These are phyloP conservation scores for Patiria pectinifera DNA, from an alignment of 53 echinoderm and acorn worm genomes.

Conservation along the genomic window DNA sequence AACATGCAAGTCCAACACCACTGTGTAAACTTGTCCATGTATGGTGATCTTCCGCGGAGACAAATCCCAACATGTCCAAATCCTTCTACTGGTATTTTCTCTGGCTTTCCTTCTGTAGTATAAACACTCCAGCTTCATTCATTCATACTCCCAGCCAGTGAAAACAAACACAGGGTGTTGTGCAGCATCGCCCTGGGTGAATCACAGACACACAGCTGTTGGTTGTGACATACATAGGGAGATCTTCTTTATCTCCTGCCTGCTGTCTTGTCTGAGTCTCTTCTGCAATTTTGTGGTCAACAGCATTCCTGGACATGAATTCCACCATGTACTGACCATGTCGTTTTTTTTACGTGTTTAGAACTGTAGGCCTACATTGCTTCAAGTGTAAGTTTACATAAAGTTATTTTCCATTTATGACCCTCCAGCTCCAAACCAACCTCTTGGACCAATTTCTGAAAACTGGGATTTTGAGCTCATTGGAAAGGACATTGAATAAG, in stretches of 20 bases:
- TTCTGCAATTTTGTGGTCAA: conserved; percentile 8
- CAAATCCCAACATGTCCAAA: neutral
- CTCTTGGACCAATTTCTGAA: too few relatives aligned
- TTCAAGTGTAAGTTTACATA: too few relatives aligned
- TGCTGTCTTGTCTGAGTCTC: neutral
- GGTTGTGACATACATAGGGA: neutral
- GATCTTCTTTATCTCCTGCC: neutral
- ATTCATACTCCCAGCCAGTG: neutral
- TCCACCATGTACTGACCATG: neutral
- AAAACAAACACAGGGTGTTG: conserved; percentile 21
- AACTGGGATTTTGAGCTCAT: too few relatives aligned
- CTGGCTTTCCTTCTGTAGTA: neutral
- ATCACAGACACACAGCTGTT: conserved; percentile 29
- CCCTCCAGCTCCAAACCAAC: too few relatives aligned
- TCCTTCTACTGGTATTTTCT: neutral
- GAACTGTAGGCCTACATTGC: too few relatives aligned
- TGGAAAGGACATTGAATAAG: too few relatives aligned
- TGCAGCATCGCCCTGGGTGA: conserved; percentile 1
- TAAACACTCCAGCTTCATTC: conserved; percentile 22
- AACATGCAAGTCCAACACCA: conserved; percentile 17
- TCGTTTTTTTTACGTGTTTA: neutral
- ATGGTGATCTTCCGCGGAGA: conserved; percentile 17
- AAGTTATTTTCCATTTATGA: too few relatives aligned
- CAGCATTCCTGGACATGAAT: conserved; percentile 25
- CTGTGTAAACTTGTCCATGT: conserved; percentile 50